Percentiles rank a stretch among this genome's conserved stretches.
Evolutionary conservation across 2,113 vertebrate genomes (phyloP).

Genomic region (Brachyhypopomus gauderio): DNA sequence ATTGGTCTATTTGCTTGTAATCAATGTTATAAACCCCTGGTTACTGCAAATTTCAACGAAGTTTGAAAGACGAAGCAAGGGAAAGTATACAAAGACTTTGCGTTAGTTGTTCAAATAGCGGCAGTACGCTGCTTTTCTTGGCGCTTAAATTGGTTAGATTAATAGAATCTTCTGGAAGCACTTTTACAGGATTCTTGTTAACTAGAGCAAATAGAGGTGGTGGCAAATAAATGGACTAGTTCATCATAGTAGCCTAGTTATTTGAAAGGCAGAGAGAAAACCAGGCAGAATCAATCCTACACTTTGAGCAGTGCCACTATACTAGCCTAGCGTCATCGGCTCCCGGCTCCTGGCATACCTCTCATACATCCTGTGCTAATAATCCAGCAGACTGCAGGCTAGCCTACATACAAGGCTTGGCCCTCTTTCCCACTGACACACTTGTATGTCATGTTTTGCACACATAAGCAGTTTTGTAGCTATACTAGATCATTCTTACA

Average conservation of each 20-base stretch:
- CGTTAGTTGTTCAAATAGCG: slow-evolving; percentile 27
- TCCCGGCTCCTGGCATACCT: slow-evolving; percentile 6
- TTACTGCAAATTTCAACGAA: background rate
- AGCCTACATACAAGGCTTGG: slow-evolving; percentile 11
- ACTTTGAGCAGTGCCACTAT: slow-evolving; percentile 38
- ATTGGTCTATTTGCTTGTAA: background rate
- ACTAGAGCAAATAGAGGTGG: slow-evolving; percentile 62
- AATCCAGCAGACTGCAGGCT: slow-evolving; percentile 24
- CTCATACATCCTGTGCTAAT: slow-evolving; percentile 42
- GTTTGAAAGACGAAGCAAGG: background rate
- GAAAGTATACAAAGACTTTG: background rate
- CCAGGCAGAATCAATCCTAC: slow-evolving; percentile 57
- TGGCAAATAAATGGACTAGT: slow-evolving; percentile 63
- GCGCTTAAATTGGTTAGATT: slow-evolving; percentile 50
- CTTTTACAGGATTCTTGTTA: slow-evolving; percentile 57
- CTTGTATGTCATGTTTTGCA: slow-evolving; percentile 36
- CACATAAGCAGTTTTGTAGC: slow-evolving; percentile 2
- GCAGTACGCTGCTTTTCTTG: background rate
- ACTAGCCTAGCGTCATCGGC: background rate
- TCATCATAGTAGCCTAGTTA: slow-evolving; percentile 78
- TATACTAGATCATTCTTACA: slow-evolving; percentile 12
- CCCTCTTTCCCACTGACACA: slow-evolving; percentile 42
- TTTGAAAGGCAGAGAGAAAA: slow-evolving; percentile 59
- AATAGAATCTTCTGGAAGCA: slow-evolving; percentile 50
- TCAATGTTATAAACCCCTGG: background rate